phyloP scores from a whole-genome alignment of 2,888 invertebrate genomes.

The Argyresthia albistria region DNA sequence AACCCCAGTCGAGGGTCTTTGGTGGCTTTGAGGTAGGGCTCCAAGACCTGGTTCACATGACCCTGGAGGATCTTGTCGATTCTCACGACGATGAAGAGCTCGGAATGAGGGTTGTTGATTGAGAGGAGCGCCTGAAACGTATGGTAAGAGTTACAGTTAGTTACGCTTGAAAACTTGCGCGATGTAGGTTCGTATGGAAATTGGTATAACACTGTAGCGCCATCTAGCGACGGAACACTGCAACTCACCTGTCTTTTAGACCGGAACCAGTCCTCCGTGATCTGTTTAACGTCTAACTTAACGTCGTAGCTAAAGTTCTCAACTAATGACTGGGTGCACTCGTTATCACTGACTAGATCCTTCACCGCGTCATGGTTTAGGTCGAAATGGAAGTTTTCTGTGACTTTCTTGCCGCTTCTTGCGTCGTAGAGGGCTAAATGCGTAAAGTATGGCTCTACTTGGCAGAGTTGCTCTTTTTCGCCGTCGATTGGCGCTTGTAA shows the following conservation, averaged over 20 bases:
- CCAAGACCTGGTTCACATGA: slow-evolving; percentile 85
- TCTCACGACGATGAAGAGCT: slow-evolving; percentile 92
- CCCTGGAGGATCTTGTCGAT: slow-evolving; percentile 96
- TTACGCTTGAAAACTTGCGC: too few species aligned
- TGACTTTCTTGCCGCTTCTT: slow-evolving; percentile 87
- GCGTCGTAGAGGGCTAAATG: slow-evolving; percentile 93
- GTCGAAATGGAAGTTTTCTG: slow-evolving; percentile 95
- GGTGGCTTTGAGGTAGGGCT: slow-evolving; percentile 87
- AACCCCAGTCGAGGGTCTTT: slow-evolving; percentile 84
- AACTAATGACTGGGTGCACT: slow-evolving; percentile 62
- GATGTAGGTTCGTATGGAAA: too few species aligned
- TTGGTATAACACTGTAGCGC: too few species aligned
- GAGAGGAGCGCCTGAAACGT: slow-evolving; percentile 86
- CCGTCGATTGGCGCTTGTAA: slow-evolving; percentile 86
- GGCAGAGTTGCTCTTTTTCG: slow-evolving; percentile 82
- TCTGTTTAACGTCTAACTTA: slow-evolving; percentile 77
- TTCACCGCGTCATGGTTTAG: slow-evolving; percentile 82
- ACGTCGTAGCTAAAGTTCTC: slow-evolving; percentile 68
- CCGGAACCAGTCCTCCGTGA: slow-evolving; percentile 83
- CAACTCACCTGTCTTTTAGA: slow-evolving; percentile 72
- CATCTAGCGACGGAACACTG: too few species aligned
- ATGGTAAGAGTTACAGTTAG: too few species aligned
- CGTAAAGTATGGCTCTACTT: slow-evolving; percentile 96
- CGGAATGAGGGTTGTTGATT: slow-evolving; percentile 89
- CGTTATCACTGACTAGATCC: slow-evolving; percentile 63